phyloP scores from a whole-genome alignment of 2,888 invertebrate species.

The Halictus ligatus region DNA sequence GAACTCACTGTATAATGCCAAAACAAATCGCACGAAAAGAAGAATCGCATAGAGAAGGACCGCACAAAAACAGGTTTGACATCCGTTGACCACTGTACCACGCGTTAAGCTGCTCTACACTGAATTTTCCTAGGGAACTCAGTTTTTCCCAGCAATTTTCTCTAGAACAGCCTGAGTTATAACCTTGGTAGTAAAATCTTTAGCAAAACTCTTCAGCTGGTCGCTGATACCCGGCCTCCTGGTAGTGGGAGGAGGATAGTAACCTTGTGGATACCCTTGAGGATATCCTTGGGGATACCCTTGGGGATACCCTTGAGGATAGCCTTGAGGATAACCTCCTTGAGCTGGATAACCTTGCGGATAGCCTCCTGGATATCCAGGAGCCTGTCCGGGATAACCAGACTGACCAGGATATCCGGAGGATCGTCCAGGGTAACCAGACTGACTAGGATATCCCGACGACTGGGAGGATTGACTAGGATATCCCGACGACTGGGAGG shows the following conservation, averaged over 20 bases:
- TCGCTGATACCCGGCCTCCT: conserved; percentile 78
- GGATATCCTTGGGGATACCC: conserved; percentile 62
- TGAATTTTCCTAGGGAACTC: background rate
- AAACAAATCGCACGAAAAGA: too few species aligned
- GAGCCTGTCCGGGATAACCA: conserved; percentile 56
- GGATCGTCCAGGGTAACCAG: conserved; percentile 50
- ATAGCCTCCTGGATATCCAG: conserved; percentile 41
- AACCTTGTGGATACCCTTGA: conserved; percentile 54
- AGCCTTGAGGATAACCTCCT: conserved; percentile 54
- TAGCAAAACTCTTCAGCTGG: conserved; percentile 75
- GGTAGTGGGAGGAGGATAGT: conserved; percentile 65
- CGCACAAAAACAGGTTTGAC: too few species aligned
- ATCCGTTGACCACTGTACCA: background rate
- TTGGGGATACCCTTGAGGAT: conserved; percentile 51
- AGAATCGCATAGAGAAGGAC: too few species aligned
- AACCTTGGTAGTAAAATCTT: conserved; percentile 74
- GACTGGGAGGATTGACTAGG: conserved; percentile 37
- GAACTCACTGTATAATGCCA: too few species aligned
- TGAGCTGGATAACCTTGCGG: conserved; percentile 48
- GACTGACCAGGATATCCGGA: conserved; percentile 62
- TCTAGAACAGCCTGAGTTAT: conserved; percentile 78
- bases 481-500: conserved; percentile 40
- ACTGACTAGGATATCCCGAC: conserved; percentile 63
- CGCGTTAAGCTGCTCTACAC: background rate
- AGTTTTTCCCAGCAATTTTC: conserved; percentile 72